These are phyloP conservation scores for Paraplagusia blochii DNA, from an alignment of 2,113 vertebrate genomes.

Conservation along the genomic window DNA sequence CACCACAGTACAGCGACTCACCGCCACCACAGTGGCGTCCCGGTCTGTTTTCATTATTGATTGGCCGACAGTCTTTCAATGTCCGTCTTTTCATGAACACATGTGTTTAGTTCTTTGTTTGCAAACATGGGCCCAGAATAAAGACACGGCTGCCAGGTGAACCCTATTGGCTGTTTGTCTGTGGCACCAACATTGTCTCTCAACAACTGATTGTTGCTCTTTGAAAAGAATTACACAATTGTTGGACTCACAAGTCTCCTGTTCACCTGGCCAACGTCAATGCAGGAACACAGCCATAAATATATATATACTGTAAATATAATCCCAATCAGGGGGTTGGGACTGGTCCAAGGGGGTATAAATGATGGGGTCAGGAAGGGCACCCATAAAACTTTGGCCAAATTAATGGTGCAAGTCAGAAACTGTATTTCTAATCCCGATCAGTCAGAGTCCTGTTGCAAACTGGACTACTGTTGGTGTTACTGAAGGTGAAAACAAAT, in stretches of 20 bases:
- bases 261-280: not conserved
- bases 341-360: no score
- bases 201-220: conserved; percentile 21
- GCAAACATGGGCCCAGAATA: conserved; percentile 44
- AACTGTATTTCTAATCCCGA: no score
- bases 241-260: not conserved
- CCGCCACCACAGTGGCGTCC: conserved; percentile 40
- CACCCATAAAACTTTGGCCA: no score
- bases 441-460: no score
- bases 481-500: no score
- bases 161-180: conserved; percentile 42
- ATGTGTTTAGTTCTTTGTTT: conserved; percentile 60
- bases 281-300: not conserved
- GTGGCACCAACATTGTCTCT: conserved; percentile 34
- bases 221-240: conserved; percentile 16
- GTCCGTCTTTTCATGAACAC: conserved; percentile 53
- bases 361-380: no score
- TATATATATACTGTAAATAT: no score
- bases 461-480: no score
- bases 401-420: no score
- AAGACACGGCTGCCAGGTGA: conserved; percentile 42
- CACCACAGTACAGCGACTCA: conserved; percentile 44
- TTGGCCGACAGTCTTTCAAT: conserved; percentile 47
- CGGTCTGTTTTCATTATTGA: conserved; percentile 53
- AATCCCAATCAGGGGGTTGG: no score